Conservation (phyloP, 1,140 invertebrate species). For the Hycleus cichorii region DNA sequence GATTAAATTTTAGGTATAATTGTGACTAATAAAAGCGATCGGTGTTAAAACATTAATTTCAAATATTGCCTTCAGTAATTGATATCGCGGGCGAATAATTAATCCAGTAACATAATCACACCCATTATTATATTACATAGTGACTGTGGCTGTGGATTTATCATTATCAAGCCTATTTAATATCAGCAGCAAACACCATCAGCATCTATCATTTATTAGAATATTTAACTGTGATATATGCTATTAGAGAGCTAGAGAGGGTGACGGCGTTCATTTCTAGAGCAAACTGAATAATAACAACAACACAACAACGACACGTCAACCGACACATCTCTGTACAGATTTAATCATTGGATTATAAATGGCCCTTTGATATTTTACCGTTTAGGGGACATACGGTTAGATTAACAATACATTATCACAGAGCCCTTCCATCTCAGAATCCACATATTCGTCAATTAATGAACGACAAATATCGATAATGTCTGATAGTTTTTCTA, state of each 20-base stretch:
- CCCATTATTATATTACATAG: slow-evolving; percentile 20
- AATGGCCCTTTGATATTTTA: slow-evolving; percentile 18
- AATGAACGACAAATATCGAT: too few species aligned
- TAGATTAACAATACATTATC: slow-evolving; percentile 12
- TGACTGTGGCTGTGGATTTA: slow-evolving; percentile 16
- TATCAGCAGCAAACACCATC: slow-evolving; percentile 10
- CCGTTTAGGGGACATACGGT: slow-evolving; percentile 1
- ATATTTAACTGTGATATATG: slow-evolving; percentile 21
- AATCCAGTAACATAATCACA: slow-evolving; percentile 20
- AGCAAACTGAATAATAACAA: too few species aligned
- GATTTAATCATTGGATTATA: slow-evolving; percentile 22
- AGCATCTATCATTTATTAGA: slow-evolving; percentile 21
- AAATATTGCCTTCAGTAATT: slow-evolving; percentile 17
- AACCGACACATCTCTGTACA: slow-evolving; percentile 15
- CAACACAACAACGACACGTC: slow-evolving; percentile 9
- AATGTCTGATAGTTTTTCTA: too few species aligned
- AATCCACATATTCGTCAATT: too few species aligned
- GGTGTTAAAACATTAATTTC: slow-evolving; percentile 23
- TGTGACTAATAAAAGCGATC: neutral
- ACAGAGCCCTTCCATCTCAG: neutral
- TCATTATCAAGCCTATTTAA: slow-evolving; percentile 21
- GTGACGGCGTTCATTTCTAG: too few species aligned
- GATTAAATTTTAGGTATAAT: too few species aligned
- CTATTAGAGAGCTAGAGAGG: neutral
- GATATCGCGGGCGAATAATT: slow-evolving; percentile 19